These are phyloP conservation scores for Physeter macrocephalus DNA, from an alignment of 2,113 vertebrate genomes.

Conservation along the genomic window DNA sequence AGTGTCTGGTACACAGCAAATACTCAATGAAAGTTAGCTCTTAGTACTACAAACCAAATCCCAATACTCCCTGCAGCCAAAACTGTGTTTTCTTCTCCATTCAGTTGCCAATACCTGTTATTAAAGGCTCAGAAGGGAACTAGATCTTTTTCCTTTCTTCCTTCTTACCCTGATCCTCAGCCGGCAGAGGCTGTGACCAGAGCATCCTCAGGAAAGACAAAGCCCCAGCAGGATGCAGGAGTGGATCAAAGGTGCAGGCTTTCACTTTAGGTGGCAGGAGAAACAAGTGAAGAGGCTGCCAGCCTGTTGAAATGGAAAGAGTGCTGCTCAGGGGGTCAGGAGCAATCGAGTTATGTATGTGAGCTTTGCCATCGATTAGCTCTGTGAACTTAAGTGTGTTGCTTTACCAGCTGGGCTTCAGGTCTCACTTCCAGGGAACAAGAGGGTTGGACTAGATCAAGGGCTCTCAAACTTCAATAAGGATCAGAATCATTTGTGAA, in stretches of 20 bases:
- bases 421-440: background rate
- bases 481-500: background rate
- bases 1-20: background rate
- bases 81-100: background rate
- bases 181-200: background rate
- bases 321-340: background rate
- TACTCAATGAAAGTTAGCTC: background rate
- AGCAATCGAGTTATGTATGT: too few relatives aligned
- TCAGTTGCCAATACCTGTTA: background rate
- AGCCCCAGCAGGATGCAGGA: background rate
- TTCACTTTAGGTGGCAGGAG: background rate
- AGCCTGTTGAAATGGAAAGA: background rate
- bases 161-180: background rate
- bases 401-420: background rate
- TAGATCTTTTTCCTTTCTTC: background rate
- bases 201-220: background rate
- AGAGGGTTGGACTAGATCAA: background rate
- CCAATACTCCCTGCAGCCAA: accelerated
- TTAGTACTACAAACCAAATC: background rate
- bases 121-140: background rate
- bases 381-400: background rate
- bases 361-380: background rate
- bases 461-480: background rate
- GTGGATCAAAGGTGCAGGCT: background rate
- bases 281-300: background rate